Base-by-base conservation (phyloP, 2,797 vertebrate species). In the Eremophila alpestris region DNA sequence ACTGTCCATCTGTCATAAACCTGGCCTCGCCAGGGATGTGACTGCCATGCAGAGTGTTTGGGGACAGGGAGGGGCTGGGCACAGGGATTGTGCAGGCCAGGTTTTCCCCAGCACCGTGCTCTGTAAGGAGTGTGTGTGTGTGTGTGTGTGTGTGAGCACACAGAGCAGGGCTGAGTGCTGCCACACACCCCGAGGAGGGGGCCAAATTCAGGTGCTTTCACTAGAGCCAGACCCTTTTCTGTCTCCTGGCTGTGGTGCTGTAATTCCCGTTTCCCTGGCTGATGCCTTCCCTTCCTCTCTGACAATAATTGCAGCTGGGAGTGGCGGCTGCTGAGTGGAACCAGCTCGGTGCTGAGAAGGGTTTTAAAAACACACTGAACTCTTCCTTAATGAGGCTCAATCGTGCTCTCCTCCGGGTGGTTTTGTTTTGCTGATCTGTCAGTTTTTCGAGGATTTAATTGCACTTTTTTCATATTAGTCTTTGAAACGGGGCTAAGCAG, bases 1-100 rank as follows among this genome's bases (percentile, higher is more conserved):
- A 98, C 98, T 97, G 98, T 98, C 98, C 97, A 64, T 98, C 98
- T 97, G 98, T 98, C 98, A 98, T 98, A 98, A 98, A 97, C 98
- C 98, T 98, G 98, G 97, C 97, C 98, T 99, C 97, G 92, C 91
- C 97, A 97, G 98, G 91, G 98, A 98, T 98, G 98, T 98, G 98
- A 98, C 98, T 98, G 98, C 98, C 98, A 97, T 98, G 98, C 98
- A 97, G 98, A 93, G 34, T 58, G 82, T 94, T 90, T 77, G 79
- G 91, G 94, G 93, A 69, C 27, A 43, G 82, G 87, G 78, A 85
- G 94, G 85, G 96, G 89, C 81, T 63, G 84, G 71, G 11, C 83
- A 81, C 62, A 62, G 95, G 86, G 87, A 77, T 88, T 55, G 63
- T 59, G 27, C 63, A 24, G 93, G 84, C 46, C 91, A 27, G 40